A percentile compares a stretch with the other conserved stretches of the same genome.
Conservation (phyloP, 1,140 invertebrate genomes). For the Aleiodes sp. region DNA sequence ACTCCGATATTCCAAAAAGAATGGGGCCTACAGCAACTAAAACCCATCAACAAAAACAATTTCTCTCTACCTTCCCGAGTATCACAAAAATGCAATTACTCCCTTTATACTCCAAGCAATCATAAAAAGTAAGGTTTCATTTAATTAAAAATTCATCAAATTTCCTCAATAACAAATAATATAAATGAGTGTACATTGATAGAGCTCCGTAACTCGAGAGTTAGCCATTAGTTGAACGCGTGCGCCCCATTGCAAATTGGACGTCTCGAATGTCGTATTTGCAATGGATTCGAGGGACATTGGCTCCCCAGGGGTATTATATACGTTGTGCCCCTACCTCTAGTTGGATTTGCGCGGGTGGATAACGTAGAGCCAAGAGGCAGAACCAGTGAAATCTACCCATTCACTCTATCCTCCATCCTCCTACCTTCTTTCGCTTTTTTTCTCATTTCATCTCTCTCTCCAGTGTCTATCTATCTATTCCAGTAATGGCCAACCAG, state of each 20-base stretch:
- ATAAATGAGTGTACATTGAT: neutral
- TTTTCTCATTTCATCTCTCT: constrained; percentile 4
- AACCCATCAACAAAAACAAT: too few species aligned
- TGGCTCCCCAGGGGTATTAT: constrained; percentile 29
- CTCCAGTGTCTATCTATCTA: too few species aligned
- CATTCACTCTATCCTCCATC: neutral
- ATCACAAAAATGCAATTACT: too few species aligned
- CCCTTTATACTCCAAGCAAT: too few species aligned
- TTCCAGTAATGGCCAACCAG: neutral
- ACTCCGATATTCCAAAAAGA: too few species aligned
- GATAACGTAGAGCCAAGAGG: constrained; percentile 43
- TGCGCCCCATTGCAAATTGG: constrained; percentile 35
- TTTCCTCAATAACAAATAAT: constrained; percentile 7
- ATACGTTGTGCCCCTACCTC: too few species aligned
- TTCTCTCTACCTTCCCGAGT: too few species aligned
- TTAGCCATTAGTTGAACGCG: neutral
- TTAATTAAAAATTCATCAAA: too few species aligned
- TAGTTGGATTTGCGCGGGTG: constrained; percentile 34
- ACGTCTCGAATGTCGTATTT: constrained; percentile 37
- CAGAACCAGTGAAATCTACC: neutral
- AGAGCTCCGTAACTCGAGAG: neutral
- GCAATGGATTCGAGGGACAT: constrained; percentile 19
- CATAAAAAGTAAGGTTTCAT: too few species aligned
- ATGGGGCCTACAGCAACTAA: too few species aligned
- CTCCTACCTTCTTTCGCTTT: neutral